These are phyloP conservation scores for Linyphia triangularis DNA, from an alignment of 2,888 invertebrate species.

Conservation along the genomic window DNA sequence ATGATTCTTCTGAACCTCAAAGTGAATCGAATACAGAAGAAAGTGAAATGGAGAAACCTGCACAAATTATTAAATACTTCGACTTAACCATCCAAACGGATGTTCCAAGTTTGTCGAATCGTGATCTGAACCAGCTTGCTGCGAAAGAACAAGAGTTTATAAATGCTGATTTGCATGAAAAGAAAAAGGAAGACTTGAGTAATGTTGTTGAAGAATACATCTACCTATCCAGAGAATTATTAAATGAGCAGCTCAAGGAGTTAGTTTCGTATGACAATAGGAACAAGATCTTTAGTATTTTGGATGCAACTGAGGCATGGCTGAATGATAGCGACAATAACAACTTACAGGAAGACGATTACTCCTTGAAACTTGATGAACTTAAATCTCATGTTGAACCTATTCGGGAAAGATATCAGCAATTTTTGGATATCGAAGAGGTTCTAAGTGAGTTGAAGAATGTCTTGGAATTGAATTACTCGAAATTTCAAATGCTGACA, in stretches of 20 bases:
- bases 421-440: background rate
- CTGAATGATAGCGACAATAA: slow-evolving; percentile 91
- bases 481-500: background rate
- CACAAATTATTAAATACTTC: slow-evolving; percentile 88
- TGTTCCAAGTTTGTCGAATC: slow-evolving; percentile 86
- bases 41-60: slow-evolving; percentile 80
- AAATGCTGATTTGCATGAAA: slow-evolving; percentile 92
- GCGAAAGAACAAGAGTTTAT: slow-evolving; percentile 78
- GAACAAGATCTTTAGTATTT: slow-evolving; percentile 80
- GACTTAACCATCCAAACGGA: slow-evolving; percentile 90
- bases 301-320: slow-evolving; percentile 96
- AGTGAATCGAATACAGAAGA: background rate
- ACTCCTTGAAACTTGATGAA: background rate
- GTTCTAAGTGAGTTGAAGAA: slow-evolving; percentile 15
- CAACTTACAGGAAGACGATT: slow-evolving; percentile 23
- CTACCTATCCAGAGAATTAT: slow-evolving; percentile 94
- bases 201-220: slow-evolving; percentile 99
- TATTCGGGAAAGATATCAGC: background rate
- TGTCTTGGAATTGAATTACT: background rate
- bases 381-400: slow-evolving; percentile 24
- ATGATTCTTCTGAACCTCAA: background rate
- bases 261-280: slow-evolving; percentile 76
- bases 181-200: slow-evolving; percentile 95
- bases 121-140: slow-evolving; percentile 82
- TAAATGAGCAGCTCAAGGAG: slow-evolving; percentile 79